A percentile compares a stretch with the other conserved stretches of the same genome.
Conservation (phyloP, 2,888 invertebrate genomes). For the Piscicola geometra region DNA sequence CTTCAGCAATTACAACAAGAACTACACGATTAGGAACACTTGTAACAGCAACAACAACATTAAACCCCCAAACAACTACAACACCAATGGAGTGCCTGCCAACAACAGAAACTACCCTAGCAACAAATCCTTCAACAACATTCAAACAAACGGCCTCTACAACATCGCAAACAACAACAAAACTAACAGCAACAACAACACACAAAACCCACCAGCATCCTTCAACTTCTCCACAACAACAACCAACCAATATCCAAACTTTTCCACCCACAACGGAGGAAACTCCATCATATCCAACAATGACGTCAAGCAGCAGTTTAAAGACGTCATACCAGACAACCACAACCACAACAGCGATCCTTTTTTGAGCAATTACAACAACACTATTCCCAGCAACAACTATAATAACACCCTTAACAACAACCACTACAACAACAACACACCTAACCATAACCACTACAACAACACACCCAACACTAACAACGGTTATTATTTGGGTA, state of each 20-base stretch:
- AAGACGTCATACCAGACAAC: neutral
- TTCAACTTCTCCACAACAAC: too few species aligned
- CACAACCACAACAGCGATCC: neutral
- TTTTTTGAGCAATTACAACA: neutral
- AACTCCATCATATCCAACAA: too few species aligned
- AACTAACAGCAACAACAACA: neutral
- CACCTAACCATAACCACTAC: neutral
- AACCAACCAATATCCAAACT: too few species aligned
- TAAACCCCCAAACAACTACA: neutral
- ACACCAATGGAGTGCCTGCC: neutral
- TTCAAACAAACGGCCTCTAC: neutral
- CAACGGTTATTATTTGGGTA: neutral
- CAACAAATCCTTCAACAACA: neutral
- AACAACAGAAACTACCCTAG: neutral
- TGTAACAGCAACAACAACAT: neutral
- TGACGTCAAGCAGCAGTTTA: neutral
- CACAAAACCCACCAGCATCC: too few species aligned
- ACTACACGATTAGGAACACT: neutral
- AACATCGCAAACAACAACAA: slow-evolving; percentile 8
- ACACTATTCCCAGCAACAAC: neutral
- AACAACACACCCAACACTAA: neutral
- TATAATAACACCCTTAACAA: neutral
- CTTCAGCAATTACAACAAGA: neutral
- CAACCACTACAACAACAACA: slow-evolving; percentile 13
- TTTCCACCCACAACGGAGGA: too few species aligned